Percentiles rank a stretch among this genome's conserved stretches.
phyloP scores from a whole-genome alignment of 2,797 vertebrate genomes.

The Pipistrellus pipistrellus region DNA sequence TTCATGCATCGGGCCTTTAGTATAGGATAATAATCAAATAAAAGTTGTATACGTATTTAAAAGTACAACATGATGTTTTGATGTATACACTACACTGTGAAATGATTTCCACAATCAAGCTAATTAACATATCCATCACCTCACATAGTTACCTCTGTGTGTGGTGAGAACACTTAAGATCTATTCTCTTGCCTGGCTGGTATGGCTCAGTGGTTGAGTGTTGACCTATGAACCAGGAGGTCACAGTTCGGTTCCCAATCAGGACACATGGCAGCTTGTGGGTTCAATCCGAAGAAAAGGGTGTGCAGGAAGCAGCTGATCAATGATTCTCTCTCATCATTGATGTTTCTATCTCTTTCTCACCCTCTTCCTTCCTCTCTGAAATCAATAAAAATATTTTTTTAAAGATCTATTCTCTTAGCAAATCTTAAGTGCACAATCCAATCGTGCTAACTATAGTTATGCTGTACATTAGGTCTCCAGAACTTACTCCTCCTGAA shows the following conservation, averaged over 20 bases:
- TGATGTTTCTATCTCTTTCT: no score
- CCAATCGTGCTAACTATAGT: neutral
- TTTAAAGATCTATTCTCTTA: neutral
- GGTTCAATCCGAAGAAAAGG: no score
- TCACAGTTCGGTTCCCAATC: no score
- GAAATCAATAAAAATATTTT: no score
- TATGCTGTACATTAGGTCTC: neutral
- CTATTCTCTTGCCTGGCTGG: neutral
- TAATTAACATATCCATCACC: neutral
- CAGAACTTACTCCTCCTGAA: neutral
- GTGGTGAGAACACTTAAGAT: neutral
- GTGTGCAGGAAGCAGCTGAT: no score
- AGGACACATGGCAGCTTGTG: no score
- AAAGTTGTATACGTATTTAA: neutral
- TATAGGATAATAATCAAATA: neutral
- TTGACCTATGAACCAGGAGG: no score
- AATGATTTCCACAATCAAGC: neutral
- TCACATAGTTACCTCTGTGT: neutral
- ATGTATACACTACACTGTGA: neutral
- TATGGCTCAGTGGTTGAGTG: no score
- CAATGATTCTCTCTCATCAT: no score
- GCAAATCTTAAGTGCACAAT: neutral
- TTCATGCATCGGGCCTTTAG: no score
- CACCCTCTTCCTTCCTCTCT: no score
- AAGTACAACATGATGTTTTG: neutral